Evolutionary conservation across 2,113 vertebrate species (phyloP), one percentile per base, ranked within the genome.

Genomic region (Pelmatolapia mariae): DNA sequence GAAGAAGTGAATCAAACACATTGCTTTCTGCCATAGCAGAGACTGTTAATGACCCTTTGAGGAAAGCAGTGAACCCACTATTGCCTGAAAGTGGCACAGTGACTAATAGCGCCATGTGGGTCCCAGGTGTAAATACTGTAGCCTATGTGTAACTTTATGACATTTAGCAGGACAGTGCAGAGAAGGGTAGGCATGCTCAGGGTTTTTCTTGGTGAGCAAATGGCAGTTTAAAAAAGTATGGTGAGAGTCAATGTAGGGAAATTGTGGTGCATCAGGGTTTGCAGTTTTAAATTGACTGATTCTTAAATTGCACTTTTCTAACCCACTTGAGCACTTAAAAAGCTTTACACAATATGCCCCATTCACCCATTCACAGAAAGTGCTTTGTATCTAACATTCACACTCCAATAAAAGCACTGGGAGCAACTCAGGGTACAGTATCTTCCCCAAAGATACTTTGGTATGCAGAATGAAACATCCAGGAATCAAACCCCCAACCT

Each of bases 1-100:
- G 11, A 80, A 47, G 73, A 11, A 43, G 8, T 83, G 57, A 66
- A 78, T 80, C 7, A 43, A 76, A 43, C 86, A 45, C 33, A 38
- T 86, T 79, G 66, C 47, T 80, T 79, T 33, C 22, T 86, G 78
- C 47, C 5, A 36, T 29, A 66, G 68, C 43, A 38, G 29, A 87
- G 22, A 31, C 57, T 61, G 71, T 79, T 90, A 91, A 89, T 81
- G 82, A 89, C 86, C 68, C 59, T 89, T 79, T 83, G 81, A 89
- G 82, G 61, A 76, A 89, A 87, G 61, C 80, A 50, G 11, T 88
- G 76, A 87, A 87, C 54, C 86, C 68, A 82, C 40, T 78, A 86
- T 63, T 78, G 82, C 83, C 78, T 82, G 68, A 82, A 68, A 73
- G 80, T 88, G 86, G 38, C 24, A 3, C 1, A 19, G 80, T 86